A percentile compares a stretch with the other conserved stretches of the same genome.
These are phyloP conservation scores for Drosophila peninsularis DNA, from an alignment of 2,888 invertebrate genomes.

Conservation along the genomic window DNA sequence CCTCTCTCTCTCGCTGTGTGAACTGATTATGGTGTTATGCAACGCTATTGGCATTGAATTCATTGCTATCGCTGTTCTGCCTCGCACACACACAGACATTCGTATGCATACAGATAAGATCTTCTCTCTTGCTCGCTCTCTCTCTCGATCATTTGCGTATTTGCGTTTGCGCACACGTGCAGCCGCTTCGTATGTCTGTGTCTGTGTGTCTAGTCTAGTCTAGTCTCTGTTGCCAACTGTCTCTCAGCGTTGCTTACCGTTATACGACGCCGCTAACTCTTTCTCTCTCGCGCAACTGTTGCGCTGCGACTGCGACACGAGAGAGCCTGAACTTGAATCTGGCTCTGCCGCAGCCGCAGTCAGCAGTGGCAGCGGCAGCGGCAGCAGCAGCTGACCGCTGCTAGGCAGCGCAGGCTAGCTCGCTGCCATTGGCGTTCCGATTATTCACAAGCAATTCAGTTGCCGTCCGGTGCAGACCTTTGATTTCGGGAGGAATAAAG, in stretches of 20 bases:
- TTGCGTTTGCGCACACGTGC: slow-evolving; percentile 49
- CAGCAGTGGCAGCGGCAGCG: slow-evolving; percentile 2
- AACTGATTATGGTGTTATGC: slow-evolving; percentile 47
- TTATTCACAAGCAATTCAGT: slow-evolving; percentile 82
- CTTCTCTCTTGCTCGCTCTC: slow-evolving; percentile 29
- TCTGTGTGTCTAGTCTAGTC: slow-evolving; percentile 9
- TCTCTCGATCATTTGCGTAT: slow-evolving; percentile 26
- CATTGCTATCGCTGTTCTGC: slow-evolving; percentile 22
- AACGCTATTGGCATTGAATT: slow-evolving; percentile 56
- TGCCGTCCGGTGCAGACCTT: slow-evolving; percentile 83
- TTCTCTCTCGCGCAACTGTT: slow-evolving; percentile 54
- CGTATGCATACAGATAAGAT: slow-evolving; percentile 11
- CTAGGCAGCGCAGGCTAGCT: slow-evolving; percentile 60
- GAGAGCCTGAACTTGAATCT: slow-evolving; percentile 53
- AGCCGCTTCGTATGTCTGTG: slow-evolving; percentile 1
- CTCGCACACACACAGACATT: slow-evolving; percentile 1
- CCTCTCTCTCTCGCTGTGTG: neutral
- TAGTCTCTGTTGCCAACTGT: slow-evolving; percentile 50
- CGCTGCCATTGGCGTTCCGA: slow-evolving; percentile 37
- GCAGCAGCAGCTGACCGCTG: slow-evolving; percentile 51
- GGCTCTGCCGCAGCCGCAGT: slow-evolving; percentile 7
- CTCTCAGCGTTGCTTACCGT: slow-evolving; percentile 24
- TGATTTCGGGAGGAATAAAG: slow-evolving; percentile 75
- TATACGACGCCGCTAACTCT: slow-evolving; percentile 18
- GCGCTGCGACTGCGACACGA: slow-evolving; percentile 44